Percentiles rank a stretch among this genome's conserved stretches.
phyloP scores from a whole-genome alignment of 2,113 vertebrate genomes.

The Lophura nycthemera region DNA sequence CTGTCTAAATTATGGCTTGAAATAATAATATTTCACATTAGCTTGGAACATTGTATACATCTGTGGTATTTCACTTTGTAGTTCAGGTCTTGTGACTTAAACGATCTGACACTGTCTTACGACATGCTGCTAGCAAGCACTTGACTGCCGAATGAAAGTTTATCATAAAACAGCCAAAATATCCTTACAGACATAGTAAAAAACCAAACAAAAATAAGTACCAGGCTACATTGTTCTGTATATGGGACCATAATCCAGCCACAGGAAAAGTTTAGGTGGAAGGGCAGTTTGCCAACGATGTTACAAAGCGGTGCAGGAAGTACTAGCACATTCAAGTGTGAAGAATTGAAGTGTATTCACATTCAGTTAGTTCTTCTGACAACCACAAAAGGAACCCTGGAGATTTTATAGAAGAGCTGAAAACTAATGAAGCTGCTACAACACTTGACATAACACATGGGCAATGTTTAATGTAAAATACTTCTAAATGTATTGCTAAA shows the following conservation, averaged over 20 bases:
- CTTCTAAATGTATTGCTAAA: neutral
- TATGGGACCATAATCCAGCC: neutral
- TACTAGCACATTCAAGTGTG: neutral
- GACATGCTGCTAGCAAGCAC: slow-evolving; percentile 74
- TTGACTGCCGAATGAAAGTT: slow-evolving; percentile 63
- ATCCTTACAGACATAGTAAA: neutral
- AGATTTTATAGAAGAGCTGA: neutral
- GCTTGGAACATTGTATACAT: slow-evolving; percentile 71
- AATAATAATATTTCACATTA: slow-evolving; percentile 79
- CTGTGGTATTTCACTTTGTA: slow-evolving; percentile 82
- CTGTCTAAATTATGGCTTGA: slow-evolving; percentile 68
- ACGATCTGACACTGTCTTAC: slow-evolving; percentile 70
- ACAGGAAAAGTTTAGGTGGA: neutral
- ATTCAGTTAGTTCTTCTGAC: slow-evolving; percentile 1
- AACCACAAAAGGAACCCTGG: neutral
- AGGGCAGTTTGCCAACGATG: neutral
- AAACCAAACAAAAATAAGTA: neutral
- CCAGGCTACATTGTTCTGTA: slow-evolving; percentile 46
- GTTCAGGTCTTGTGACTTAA: slow-evolving; percentile 70
- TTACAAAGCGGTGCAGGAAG: neutral
- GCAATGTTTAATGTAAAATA: neutral
- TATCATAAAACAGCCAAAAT: slow-evolving; percentile 45
- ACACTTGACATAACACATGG: neutral
- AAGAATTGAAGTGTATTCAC: neutral
- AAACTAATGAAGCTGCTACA: neutral